Percentiles rank a stretch among this genome's conserved stretches.
phyloP scores from a whole-genome alignment of 1,140 invertebrate genomes.

The Reticulitermes speratus region DNA sequence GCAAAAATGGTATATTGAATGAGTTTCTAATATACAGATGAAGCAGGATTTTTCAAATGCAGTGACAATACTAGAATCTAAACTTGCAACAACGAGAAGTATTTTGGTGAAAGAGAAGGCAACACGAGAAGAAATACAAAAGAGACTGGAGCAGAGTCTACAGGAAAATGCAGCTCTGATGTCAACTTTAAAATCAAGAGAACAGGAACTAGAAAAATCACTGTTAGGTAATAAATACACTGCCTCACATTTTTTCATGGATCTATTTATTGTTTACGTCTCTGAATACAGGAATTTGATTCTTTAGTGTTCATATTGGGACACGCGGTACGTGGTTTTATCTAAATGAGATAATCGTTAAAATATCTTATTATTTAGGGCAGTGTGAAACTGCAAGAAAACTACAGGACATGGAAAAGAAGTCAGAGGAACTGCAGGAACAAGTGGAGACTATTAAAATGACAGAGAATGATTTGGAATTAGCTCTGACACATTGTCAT shows the following conservation, averaged over 20 bases:
- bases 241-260: no score
- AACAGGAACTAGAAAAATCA: background rate
- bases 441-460: background rate
- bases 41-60: slow-evolving; percentile 1
- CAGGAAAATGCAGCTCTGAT: background rate
- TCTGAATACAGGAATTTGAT: no score
- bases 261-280: no score
- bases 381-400: slow-evolving; percentile 1
- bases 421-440: background rate
- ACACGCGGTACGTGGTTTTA: no score
- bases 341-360: background rate
- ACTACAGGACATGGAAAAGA: background rate
- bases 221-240: background rate
- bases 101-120: background rate
- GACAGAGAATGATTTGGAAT: background rate
- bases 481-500: background rate
- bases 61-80: background rate
- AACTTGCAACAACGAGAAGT: background rate
- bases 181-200: background rate
- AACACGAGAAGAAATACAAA: background rate
- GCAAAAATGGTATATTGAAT: no score
- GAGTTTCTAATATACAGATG: background rate
- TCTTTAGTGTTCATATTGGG: no score
- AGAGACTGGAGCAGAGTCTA: background rate
- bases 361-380: background rate